Evolutionary conservation across 2,113 vertebrate genomes (phyloP).

Genomic region (Riparia riparia): DNA sequence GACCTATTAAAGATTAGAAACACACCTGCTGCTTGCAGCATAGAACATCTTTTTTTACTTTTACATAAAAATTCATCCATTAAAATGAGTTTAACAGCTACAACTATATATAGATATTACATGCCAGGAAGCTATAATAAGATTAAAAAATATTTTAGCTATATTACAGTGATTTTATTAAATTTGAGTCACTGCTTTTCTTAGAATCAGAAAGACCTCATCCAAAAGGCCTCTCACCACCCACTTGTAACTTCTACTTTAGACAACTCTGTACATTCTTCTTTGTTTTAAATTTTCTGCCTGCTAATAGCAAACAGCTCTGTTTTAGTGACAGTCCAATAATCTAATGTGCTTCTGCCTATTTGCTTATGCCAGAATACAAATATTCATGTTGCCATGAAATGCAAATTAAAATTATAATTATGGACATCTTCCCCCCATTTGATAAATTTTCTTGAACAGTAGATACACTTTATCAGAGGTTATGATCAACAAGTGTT

Average conservation of each 20-base stretch:
- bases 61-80: conserved; percentile 76
- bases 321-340: conserved; percentile 30
- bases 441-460: conserved; percentile 17
- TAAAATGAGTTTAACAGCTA: conserved; percentile 75
- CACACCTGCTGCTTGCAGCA: conserved; percentile 80
- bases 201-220: conserved; percentile 18
- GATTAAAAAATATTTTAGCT: conserved; percentile 57
- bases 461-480: neutral
- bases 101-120: conserved; percentile 70
- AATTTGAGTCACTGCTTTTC: conserved; percentile 58
- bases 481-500: neutral
- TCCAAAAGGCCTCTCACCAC: conserved; percentile 43
- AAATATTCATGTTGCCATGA: neutral
- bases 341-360: conserved; percentile 29
- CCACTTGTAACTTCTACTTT: neutral
- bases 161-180: conserved; percentile 36
- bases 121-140: conserved; percentile 65
- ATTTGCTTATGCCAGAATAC: conserved; percentile 33
- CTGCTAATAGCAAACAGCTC: conserved; percentile 34
- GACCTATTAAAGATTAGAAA: conserved; percentile 87
- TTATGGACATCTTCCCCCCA: neutral
- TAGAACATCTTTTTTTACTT: conserved; percentile 76
- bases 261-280: neutral
- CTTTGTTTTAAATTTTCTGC: conserved; percentile 10
- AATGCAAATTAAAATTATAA: conserved; percentile 21